These are phyloP conservation scores for Cerastis leucographa DNA, from an alignment of 2,888 invertebrate genomes.

Conservation along the genomic window DNA sequence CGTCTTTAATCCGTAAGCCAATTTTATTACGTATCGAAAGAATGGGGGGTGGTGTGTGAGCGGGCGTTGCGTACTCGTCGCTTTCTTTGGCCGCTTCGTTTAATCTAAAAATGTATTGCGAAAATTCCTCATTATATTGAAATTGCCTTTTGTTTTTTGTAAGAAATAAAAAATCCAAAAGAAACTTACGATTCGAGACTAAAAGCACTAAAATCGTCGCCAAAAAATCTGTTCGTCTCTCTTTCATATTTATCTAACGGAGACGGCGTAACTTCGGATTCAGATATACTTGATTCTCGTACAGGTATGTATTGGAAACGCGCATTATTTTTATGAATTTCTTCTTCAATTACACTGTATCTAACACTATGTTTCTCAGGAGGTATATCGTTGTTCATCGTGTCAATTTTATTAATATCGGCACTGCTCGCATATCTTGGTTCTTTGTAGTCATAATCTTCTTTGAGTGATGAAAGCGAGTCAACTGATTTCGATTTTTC, in stretches of 20 bases:
- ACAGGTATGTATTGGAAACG: slow-evolving; percentile 70
- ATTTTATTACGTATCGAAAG: slow-evolving; percentile 81
- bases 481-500: slow-evolving; percentile 85
- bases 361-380: slow-evolving; percentile 57
- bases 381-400: slow-evolving; percentile 48
- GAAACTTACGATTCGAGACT: slow-evolving; percentile 86
- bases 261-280: slow-evolving; percentile 67
- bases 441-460: slow-evolving; percentile 74
- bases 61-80: slow-evolving; percentile 71
- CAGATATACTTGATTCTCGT: slow-evolving; percentile 73
- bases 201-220: slow-evolving; percentile 71
- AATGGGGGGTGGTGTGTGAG: slow-evolving; percentile 72
- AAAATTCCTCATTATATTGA: slow-evolving; percentile 50
- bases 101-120: slow-evolving; percentile 75
- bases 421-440: slow-evolving; percentile 68
- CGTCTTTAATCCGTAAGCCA: slow-evolving; percentile 75
- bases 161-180: slow-evolving; percentile 30
- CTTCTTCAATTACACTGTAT: slow-evolving; percentile 71
- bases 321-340: slow-evolving; percentile 70
- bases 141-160: slow-evolving; percentile 31
- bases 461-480: slow-evolving; percentile 72
- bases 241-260: slow-evolving; percentile 64
- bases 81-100: slow-evolving; percentile 76
- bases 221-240: slow-evolving; percentile 69
- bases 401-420: slow-evolving; percentile 70